A percentile compares a stretch with the other conserved stretches of the same genome.
Evolutionary conservation across 2,888 invertebrate genomes (phyloP).

Genomic region (Chymomyza amoena): DNA sequence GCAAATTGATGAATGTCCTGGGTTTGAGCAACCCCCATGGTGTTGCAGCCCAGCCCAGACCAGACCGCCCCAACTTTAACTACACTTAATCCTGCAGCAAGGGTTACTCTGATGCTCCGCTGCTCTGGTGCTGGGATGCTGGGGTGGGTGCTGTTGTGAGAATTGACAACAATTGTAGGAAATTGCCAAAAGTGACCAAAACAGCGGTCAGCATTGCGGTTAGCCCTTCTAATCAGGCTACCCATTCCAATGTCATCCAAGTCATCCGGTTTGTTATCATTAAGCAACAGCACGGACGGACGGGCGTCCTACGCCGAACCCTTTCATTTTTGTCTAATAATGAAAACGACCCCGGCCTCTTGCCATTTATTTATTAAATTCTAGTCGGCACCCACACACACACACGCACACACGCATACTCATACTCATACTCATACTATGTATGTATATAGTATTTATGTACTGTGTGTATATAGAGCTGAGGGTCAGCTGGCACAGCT

Average conservation of each 20-base stretch:
- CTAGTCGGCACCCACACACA: constrained; percentile 30
- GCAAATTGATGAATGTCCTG: constrained; percentile 58
- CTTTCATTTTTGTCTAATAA: constrained; percentile 50
- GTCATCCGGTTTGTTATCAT: constrained; percentile 66
- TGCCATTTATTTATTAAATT: constrained; percentile 70
- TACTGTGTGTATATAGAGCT: not conserved
- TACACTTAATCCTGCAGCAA: not conserved
- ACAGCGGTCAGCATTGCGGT: constrained; percentile 57
- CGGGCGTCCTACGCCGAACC: constrained; percentile 37
- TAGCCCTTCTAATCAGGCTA: constrained; percentile 41
- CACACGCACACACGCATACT: constrained; percentile 12
- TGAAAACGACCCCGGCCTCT: constrained; percentile 60
- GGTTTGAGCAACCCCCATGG: constrained; percentile 8
- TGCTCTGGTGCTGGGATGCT: no score
- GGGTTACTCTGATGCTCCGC: not conserved
- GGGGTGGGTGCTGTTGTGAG: constrained; percentile 15
- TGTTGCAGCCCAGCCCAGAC: constrained; percentile 5
- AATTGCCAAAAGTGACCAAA: constrained; percentile 73
- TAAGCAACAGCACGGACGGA: constrained; percentile 50
- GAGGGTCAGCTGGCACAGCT: constrained; percentile 66
- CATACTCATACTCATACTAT: no score
- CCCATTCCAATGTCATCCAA: constrained; percentile 3
- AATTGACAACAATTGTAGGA: constrained; percentile 61
- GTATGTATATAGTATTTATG: no score
- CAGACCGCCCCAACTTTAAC: constrained; percentile 7